Percentiles rank a stretch among this genome's conserved stretches.
Conservation (phyloP, 2,888 invertebrate genomes). For the Bibio marci region DNA sequence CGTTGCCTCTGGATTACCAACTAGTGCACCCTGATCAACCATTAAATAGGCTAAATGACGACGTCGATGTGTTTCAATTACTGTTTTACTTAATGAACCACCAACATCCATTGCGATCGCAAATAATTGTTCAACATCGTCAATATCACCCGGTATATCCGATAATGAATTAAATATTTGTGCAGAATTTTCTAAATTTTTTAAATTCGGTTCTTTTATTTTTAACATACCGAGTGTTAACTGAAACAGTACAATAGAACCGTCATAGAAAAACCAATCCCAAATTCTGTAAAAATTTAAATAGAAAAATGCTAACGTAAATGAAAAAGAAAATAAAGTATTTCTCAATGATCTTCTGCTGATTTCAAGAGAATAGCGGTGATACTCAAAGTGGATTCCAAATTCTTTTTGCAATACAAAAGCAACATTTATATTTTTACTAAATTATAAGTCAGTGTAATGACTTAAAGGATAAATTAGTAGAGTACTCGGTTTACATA, state of each 20-base stretch:
- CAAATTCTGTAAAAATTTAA: conserved; percentile 67
- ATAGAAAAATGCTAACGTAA: no score
- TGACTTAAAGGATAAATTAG: no score
- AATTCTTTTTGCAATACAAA: no score
- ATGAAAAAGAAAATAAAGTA: no score
- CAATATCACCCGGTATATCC: conserved; percentile 85
- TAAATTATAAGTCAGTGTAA: no score
- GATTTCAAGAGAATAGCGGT: no score
- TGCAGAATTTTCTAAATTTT: conserved; percentile 82
- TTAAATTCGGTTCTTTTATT: conserved; percentile 66
- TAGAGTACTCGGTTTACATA: no score
- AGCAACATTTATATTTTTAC: no score
- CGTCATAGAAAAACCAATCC: conserved; percentile 95
- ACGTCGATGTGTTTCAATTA: conserved; percentile 76
- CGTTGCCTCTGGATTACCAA: conserved; percentile 76
- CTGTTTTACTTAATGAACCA: conserved; percentile 58
- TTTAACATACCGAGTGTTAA: conserved; percentile 88
- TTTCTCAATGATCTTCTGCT: no score
- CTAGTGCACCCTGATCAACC: conserved; percentile 89
- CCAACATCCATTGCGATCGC: conserved; percentile 59
- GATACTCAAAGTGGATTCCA: no score
- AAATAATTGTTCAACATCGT: conserved; percentile 77
- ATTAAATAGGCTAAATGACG: conserved; percentile 89
- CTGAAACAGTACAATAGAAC: conserved; percentile 87
- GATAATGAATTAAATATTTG: conserved; percentile 96